phyloP scores from a whole-genome alignment of 2,888 invertebrate species.

The Agapetus fuscipes region DNA sequence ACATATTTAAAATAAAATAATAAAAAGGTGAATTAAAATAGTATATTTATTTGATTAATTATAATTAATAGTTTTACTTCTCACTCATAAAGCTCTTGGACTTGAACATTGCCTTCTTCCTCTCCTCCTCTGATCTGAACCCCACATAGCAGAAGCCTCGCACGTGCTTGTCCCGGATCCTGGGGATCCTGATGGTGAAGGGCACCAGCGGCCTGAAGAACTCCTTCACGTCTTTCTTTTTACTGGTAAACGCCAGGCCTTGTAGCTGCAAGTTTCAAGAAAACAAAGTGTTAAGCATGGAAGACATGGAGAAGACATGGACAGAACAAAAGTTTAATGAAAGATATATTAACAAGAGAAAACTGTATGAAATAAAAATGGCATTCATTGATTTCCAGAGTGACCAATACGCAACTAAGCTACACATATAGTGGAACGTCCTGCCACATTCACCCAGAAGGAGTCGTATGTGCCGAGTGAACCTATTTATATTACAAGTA shows the following conservation, averaged over 20 bases:
- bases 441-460: too few species aligned
- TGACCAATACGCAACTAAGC: too few species aligned
- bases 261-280: slow-evolving; percentile 59
- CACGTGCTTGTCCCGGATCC: slow-evolving; percentile 48
- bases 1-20: not conserved
- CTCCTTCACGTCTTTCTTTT: slow-evolving; percentile 73
- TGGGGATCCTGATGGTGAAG: slow-evolving; percentile 69
- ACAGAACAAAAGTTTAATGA: slow-evolving; percentile 14
- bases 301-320: too few species aligned
- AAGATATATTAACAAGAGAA: too few species aligned
- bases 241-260: slow-evolving; percentile 67
- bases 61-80: not conserved
- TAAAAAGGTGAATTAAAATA: not conserved
- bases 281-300: not conserved
- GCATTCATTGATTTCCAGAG: too few species aligned
- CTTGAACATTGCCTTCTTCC: slow-evolving; percentile 70
- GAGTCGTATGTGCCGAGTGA: too few species aligned
- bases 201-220: slow-evolving; percentile 77
- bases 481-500: too few species aligned
- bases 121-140: slow-evolving; percentile 71
- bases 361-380: too few species aligned
- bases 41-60: slow-evolving; percentile 11
- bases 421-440: too few species aligned
- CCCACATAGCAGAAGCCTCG: slow-evolving; percentile 88
- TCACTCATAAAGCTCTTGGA: slow-evolving; percentile 78